Evolutionary conservation across 2,797 vertebrate species (phyloP).

Genomic region (Hypotaenidia philippensis): DNA sequence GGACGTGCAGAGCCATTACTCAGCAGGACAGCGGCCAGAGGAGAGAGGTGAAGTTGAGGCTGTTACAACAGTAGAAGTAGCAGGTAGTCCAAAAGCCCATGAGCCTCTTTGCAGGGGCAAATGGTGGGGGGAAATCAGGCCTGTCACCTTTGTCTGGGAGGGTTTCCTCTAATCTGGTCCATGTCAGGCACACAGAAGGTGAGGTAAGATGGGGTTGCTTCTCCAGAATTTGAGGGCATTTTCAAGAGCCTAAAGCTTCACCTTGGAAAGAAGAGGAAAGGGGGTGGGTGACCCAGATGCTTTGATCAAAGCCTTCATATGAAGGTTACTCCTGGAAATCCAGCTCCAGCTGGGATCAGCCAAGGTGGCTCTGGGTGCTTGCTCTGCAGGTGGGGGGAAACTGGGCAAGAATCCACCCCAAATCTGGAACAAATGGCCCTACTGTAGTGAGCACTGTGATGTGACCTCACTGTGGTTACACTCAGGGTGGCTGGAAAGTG

Average conservation of each 20-base stretch:
- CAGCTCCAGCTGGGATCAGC: not conserved
- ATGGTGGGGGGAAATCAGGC: not conserved
- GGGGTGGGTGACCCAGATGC: not conserved
- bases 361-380: not conserved
- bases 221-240: not conserved
- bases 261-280: not conserved
- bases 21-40: accelerated
- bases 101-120: not conserved
- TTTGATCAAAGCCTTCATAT: not conserved
- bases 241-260: not conserved
- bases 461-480: not conserved
- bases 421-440: constrained; percentile 5
- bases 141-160: not conserved
- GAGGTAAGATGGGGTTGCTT: not conserved
- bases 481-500: not conserved
- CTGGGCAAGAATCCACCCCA: not conserved
- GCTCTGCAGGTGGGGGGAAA: not conserved
- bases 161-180: not conserved
- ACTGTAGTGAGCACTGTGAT: not conserved
- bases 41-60: not conserved
- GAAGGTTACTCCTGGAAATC: not conserved
- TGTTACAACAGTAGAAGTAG: not conserved
- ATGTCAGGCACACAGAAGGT: accelerated
- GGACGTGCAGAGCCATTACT: not conserved
- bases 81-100: not conserved